Percentiles rank a stretch among this genome's conserved stretches.
These are phyloP conservation scores for Meghimatium bilineatum DNA, from an alignment of 2,888 invertebrate species.

Conservation along the genomic window DNA sequence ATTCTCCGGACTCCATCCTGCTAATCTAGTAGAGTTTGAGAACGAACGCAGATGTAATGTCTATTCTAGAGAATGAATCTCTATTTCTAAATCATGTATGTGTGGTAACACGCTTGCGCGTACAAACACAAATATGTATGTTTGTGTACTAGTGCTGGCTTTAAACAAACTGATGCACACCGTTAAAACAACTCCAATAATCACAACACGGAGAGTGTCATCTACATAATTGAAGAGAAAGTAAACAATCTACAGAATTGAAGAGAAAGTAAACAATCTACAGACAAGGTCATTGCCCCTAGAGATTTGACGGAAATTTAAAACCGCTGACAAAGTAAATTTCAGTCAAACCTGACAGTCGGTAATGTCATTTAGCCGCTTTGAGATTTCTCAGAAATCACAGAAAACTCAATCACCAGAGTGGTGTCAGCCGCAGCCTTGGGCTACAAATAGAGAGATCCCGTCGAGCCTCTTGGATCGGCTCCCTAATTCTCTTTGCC, in stretches of 20 bases:
- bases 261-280: constrained; percentile 1
- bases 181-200: too few species aligned
- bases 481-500: constrained; percentile 38
- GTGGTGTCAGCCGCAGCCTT: constrained; percentile 29
- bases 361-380: constrained; percentile 42
- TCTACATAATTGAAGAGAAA: too few species aligned
- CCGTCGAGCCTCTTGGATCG: background rate
- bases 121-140: too few species aligned
- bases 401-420: constrained; percentile 40
- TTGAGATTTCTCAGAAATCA: constrained; percentile 41
- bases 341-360: constrained; percentile 46
- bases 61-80: too few species aligned
- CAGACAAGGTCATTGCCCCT: background rate
- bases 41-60: too few species aligned
- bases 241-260: too few species aligned
- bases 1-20: too few species aligned
- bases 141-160: background rate
- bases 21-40: too few species aligned
- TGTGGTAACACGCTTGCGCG: too few species aligned
- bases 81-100: too few species aligned
- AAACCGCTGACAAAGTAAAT: constrained; percentile 49
- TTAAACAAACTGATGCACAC: too few species aligned
- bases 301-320: constrained; percentile 16
- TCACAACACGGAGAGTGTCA: too few species aligned
- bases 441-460: constrained; percentile 22